Evolutionary conservation across 2,797 vertebrate species (phyloP).

Genomic region (Rhinichthys osculus): DNA sequence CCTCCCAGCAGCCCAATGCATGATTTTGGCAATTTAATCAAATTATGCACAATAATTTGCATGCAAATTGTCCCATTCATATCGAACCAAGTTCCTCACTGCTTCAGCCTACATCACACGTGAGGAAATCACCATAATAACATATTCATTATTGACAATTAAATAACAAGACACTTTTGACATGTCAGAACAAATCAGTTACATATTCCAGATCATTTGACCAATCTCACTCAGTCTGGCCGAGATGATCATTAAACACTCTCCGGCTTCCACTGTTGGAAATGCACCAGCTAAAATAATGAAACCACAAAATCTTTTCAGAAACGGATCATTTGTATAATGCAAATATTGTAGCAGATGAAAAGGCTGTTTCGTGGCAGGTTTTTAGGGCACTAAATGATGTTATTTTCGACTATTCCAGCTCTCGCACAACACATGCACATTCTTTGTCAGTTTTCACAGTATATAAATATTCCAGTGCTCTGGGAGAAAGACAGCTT

Average conservation of each 20-base stretch:
- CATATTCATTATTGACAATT: constrained; percentile 49
- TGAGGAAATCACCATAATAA: constrained; percentile 47
- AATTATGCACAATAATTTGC: constrained; percentile 60
- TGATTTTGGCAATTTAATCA: constrained; percentile 51
- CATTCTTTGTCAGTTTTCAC: constrained; percentile 73
- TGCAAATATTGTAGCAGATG: neutral
- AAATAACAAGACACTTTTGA: constrained; percentile 47
- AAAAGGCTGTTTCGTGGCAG: no score
- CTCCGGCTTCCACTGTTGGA: neutral
- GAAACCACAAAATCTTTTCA: neutral
- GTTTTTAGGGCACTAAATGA: neutral
- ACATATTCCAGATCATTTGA: constrained; percentile 8
- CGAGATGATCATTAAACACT: neutral
- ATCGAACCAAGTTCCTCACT: neutral
- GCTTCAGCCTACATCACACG: constrained; percentile 24
- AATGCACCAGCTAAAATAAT: neutral
- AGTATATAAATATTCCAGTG: constrained; percentile 75
- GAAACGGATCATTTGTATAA: neutral
- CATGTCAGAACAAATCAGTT: neutral
- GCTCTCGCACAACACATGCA: neutral
- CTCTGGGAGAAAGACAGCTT: constrained; percentile 79
- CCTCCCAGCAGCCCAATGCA: constrained; percentile 17
- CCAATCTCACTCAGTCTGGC: neutral
- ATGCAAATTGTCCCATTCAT: constrained; percentile 62
- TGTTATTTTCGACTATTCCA: neutral